A percentile compares a stretch with the other conserved stretches of the same genome.
phyloP scores from a whole-genome alignment of 2,888 invertebrate genomes.

The Caenorhabditis japonica region DNA sequence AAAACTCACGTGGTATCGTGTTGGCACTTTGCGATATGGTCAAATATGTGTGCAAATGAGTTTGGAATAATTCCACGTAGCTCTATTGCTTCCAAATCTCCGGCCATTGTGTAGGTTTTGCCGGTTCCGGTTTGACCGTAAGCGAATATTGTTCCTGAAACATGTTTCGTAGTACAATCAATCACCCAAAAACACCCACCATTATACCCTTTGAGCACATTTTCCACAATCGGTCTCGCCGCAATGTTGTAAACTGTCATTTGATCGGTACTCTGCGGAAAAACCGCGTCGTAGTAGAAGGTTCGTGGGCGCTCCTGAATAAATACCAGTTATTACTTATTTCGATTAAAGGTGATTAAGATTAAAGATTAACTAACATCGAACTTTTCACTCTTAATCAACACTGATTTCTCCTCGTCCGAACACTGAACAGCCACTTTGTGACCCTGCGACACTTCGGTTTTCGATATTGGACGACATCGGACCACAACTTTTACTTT shows the following conservation, averaged over 20 bases:
- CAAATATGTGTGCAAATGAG: slow-evolving; percentile 98
- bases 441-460: slow-evolving; percentile 83
- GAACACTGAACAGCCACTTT: slow-evolving; percentile 27
- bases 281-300: slow-evolving; percentile 95
- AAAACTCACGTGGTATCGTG: slow-evolving; percentile 87
- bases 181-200: slow-evolving; percentile 83
- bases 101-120: slow-evolving; percentile 99
- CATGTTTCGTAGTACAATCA: no score
- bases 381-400: slow-evolving; percentile 29
- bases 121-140: slow-evolving; percentile 89
- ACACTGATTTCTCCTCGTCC: slow-evolving; percentile 53
- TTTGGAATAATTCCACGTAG: slow-evolving; percentile 96
- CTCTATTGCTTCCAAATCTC: slow-evolving; percentile 88
- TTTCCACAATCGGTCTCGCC: slow-evolving; percentile 95
- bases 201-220: slow-evolving; percentile 94
- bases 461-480: slow-evolving; percentile 90
- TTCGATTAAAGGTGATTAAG: not conserved
- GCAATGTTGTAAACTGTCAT: slow-evolving; percentile 95
- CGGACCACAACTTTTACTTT: slow-evolving; percentile 96
- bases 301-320: slow-evolving; percentile 83
- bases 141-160: slow-evolving; percentile 81
- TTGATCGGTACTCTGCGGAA: slow-evolving; percentile 86
- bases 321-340: not conserved
- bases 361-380: slow-evolving; percentile 23
- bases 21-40: slow-evolving; percentile 93